These are phyloP conservation scores for Uria lomvia DNA, from an alignment of 2,113 vertebrate genomes.

Conservation along the genomic window DNA sequence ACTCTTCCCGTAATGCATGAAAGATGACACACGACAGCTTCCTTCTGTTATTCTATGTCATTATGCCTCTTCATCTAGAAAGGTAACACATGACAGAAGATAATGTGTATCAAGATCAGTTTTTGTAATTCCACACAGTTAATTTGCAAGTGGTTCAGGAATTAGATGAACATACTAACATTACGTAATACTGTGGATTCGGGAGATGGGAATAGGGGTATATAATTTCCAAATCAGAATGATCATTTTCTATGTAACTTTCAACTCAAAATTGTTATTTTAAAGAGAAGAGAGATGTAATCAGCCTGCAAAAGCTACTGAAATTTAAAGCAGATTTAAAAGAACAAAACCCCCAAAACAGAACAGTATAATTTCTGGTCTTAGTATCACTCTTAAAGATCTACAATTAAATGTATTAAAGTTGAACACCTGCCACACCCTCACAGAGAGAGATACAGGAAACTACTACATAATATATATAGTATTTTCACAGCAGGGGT, in stretches of 20 bases:
- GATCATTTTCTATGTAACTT: background rate
- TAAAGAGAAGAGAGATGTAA: background rate
- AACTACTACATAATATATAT: background rate
- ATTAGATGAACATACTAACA: background rate
- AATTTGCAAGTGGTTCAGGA: background rate
- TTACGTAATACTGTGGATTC: background rate
- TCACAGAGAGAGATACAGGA: background rate
- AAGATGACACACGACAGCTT: background rate
- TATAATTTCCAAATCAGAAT: conserved; percentile 20
- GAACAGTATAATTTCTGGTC: background rate
- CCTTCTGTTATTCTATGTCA: background rate
- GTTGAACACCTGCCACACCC: background rate
- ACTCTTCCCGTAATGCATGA: background rate
- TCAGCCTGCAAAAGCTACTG: background rate
- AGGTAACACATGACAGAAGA: background rate
- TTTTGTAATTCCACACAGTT: background rate
- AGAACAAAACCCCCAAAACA: background rate
- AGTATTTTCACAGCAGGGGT: background rate
- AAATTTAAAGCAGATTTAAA: background rate
- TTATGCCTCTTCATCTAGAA: background rate
- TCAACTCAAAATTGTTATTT: background rate
- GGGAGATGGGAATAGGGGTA: background rate
- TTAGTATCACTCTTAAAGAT: background rate
- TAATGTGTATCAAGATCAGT: background rate
- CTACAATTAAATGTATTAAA: background rate